phyloP scores from a whole-genome alignment of 2,888 invertebrate genomes.

The Drosophila parthenogenetica region DNA sequence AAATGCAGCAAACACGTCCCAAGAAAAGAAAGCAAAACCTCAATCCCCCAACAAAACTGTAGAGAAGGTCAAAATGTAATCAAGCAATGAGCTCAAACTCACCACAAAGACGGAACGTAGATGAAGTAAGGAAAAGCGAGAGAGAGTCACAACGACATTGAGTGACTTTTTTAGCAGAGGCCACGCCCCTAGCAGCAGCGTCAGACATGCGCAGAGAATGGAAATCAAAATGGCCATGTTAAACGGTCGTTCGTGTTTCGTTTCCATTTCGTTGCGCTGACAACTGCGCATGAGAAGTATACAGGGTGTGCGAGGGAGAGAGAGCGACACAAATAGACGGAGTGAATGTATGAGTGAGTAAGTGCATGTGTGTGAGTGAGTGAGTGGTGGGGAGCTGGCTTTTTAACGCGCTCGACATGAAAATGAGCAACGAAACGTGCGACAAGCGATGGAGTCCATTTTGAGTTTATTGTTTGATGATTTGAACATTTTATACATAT shows the following conservation, averaged over 20 bases:
- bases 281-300: conserved; percentile 51
- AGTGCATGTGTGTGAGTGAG: conserved; percentile 26
- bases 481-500: conserved; percentile 83
- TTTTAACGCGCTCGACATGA: conserved; percentile 81
- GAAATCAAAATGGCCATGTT: conserved; percentile 63
- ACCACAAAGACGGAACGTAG: conserved; percentile 41
- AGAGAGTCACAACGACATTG: conserved; percentile 14
- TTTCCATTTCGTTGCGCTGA: conserved; percentile 56
- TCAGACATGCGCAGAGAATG: conserved; percentile 64
- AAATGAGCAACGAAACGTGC: conserved; percentile 83
- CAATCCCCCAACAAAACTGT: conserved; percentile 21
- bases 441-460: conserved; percentile 85
- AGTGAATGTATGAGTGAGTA: conserved; percentile 16
- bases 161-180: conserved; percentile 30
- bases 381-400: conserved; percentile 59
- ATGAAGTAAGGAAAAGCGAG: not conserved
- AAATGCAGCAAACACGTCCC: conserved; percentile 74
- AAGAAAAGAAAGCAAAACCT: conserved; percentile 42
- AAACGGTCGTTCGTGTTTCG: conserved; percentile 43
- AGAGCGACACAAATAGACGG: conserved; percentile 14
- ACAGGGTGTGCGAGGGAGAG: conserved; percentile 16
- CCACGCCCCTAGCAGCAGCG: conserved; percentile 56
- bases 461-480: conserved; percentile 86
- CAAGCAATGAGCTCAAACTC: conserved; percentile 56
- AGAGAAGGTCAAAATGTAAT: conserved; percentile 77